Evolutionary conservation across 2,797 vertebrate species (phyloP), one percentile per base, ranked within the genome.

Genomic region (Mallotus villosus): DNA sequence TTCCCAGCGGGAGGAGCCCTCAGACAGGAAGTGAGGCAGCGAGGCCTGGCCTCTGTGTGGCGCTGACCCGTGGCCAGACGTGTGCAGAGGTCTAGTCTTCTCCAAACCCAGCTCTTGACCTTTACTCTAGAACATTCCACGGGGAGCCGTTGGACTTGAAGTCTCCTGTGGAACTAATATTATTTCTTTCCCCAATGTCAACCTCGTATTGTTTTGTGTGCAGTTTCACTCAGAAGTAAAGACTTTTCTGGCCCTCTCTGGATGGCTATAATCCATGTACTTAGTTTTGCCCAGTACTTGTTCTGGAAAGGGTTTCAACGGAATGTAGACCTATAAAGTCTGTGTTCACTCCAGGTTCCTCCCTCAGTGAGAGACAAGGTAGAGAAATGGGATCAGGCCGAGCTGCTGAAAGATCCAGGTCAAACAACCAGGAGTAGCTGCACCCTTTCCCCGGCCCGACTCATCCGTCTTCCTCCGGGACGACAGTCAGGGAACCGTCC

Each of bases 21-120:
- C 63, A 21, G 72, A 67, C 27, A 76, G 74, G 78, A 84, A 80
- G 70, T 72, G 71, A 77, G 49, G 70, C 70, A 41, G 73, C 67
- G 74, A 37, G 64, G 49, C 66, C 46, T 27, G 74, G 66, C 68
- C 73, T 79, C 70, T 77, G 71, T 37, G 24, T 61, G 37, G 59
- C 73, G 67, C 27, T 77, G 82, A 86, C 74, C 85, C 75, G 11
- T 80, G 78, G 62, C 67, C 72, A 65, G 68, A 57, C 27, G 67
- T 61, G 69, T 63, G 63, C 59, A 25, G 67, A 62, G 24, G 25
- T 51, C 41, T 22, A 3, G 71, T 14, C 16, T 11, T 29, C 25
- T 55, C 63, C 57, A 61, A 69, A 63, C 64, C 63, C 61, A 16
- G 21, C 55, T 67, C 59, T 46, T 14, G 37, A n/a, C 61, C 71